A percentile compares a stretch with the other conserved stretches of the same genome.
phyloP scores from a whole-genome alignment of 2,888 invertebrate species.

The Penaeus monodon region DNA sequence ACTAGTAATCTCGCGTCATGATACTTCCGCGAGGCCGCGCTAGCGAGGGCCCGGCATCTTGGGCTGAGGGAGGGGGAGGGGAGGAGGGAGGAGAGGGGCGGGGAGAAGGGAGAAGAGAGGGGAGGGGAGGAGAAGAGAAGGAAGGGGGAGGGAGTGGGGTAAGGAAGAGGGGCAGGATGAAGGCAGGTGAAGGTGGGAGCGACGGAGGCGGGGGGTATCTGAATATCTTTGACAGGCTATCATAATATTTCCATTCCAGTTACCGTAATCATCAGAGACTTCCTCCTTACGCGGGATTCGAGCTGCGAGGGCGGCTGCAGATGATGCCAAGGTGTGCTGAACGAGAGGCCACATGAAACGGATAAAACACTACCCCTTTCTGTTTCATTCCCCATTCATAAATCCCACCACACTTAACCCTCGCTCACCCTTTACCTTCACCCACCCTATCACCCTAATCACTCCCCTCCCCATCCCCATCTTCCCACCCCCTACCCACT shows the following conservation, averaged over 20 bases:
- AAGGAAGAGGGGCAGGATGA: neutral
- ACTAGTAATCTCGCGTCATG: too few relatives aligned
- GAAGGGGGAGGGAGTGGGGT: neutral
- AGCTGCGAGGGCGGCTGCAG: too few relatives aligned
- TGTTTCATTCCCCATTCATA: neutral
- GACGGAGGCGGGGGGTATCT: neutral
- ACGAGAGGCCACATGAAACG: too few relatives aligned
- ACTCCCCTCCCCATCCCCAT: neutral
- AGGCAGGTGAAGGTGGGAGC: neutral
- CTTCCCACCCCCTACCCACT: neutral
- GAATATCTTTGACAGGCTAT: neutral
- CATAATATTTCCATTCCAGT: conserved; percentile 8
- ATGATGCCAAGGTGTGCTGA: too few relatives aligned
- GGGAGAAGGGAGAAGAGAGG: neutral
- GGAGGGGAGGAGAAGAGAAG: neutral
- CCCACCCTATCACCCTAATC: neutral
- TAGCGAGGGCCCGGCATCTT: too few relatives aligned
- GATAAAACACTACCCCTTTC: neutral
- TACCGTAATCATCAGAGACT: neutral
- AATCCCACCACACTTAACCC: neutral
- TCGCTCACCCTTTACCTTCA: neutral
- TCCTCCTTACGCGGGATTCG: too few relatives aligned
- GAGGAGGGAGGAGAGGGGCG: neutral
- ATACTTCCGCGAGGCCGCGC: too few relatives aligned
- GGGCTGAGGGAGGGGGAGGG: neutral